These are phyloP conservation scores for Cyprinodon brontotheroides DNA, from an alignment of 2,113 vertebrate species.

Conservation along the genomic window DNA sequence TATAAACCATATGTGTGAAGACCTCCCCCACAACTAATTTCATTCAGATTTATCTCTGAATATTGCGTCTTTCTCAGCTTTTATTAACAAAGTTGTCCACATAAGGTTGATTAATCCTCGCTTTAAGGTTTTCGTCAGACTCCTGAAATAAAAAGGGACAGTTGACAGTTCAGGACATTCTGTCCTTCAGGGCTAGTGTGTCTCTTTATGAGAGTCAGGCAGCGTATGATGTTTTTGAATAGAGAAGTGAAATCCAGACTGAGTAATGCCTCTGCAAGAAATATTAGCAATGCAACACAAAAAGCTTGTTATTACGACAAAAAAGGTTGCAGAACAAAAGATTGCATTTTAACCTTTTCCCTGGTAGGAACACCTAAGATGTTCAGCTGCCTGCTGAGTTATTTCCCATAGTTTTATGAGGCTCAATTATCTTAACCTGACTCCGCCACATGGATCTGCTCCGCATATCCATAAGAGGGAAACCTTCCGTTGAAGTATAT, in stretches of 20 bases:
- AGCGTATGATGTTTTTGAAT: slow-evolving; percentile 34
- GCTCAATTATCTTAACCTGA: no score
- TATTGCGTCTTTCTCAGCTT: not conserved
- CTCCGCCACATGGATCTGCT: no score
- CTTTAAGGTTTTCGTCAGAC: slow-evolving; percentile 13
- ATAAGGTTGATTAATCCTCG: not conserved
- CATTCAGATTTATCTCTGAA: slow-evolving; percentile 1
- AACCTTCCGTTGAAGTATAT: no score
- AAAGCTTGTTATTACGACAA: slow-evolving; percentile 17
- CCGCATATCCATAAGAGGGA: no score
- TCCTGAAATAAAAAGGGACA: not conserved
- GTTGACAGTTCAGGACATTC: slow-evolving; percentile 24
- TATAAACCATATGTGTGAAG: slow-evolving; percentile 47
- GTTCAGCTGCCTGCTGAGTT: not conserved
- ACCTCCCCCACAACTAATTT: slow-evolving; percentile 10
- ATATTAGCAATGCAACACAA: slow-evolving; percentile 24
- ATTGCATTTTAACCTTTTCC: not conserved
- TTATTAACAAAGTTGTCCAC: slow-evolving; percentile 6
- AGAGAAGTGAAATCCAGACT: slow-evolving; percentile 26
- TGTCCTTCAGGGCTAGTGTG: slow-evolving; percentile 37
- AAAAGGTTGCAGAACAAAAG: not conserved
- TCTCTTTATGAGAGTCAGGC: slow-evolving; percentile 56
- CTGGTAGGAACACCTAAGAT: not conserved
- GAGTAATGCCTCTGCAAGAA: slow-evolving; percentile 29
- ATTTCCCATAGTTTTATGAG: not conserved